phyloP scores from a whole-genome alignment of 2,797 vertebrate species.

The Silurus lanzhouensis region DNA sequence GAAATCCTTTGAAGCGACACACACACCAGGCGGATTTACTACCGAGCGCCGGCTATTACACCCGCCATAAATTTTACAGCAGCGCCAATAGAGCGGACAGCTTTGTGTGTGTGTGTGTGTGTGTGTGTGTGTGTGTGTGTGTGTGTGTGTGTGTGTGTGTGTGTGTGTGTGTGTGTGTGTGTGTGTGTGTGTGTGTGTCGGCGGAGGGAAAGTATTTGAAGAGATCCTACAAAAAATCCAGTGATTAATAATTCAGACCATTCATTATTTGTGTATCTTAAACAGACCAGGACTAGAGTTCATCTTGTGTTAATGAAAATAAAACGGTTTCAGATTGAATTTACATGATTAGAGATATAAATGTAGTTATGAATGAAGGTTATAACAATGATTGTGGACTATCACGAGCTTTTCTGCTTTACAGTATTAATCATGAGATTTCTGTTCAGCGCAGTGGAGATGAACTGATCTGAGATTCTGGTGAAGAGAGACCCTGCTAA shows the following conservation, averaged over 20 bases:
- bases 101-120: conserved; percentile 48
- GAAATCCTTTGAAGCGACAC: conserved; percentile 84
- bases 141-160: conserved; percentile 81
- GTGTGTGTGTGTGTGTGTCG: conserved; percentile 68
- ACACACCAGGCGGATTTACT: conserved; percentile 88
- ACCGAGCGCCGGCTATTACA: conserved; percentile 86
- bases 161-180: conserved; percentile 75
- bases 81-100: conserved; percentile 81
- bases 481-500: not conserved
- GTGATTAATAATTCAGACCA: conserved; percentile 72
- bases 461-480: not conserved
- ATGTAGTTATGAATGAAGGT: conserved; percentile 1
- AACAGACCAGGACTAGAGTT: conserved; percentile 9
- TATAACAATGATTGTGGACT: not conserved
- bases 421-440: not conserved
- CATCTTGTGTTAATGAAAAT: conserved; percentile 7
- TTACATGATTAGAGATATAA: not conserved
- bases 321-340: conserved; percentile 13
- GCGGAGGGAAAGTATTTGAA: conserved; percentile 43
- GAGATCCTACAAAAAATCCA: conserved; percentile 50
- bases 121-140: conserved; percentile 47
- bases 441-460: not conserved
- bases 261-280: conserved; percentile 9
- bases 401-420: not conserved
- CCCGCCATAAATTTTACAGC: conserved; percentile 89